These are phyloP conservation scores for Sclerurus mexicanus DNA, from an alignment of 2,113 vertebrate species.

Conservation along the genomic window DNA sequence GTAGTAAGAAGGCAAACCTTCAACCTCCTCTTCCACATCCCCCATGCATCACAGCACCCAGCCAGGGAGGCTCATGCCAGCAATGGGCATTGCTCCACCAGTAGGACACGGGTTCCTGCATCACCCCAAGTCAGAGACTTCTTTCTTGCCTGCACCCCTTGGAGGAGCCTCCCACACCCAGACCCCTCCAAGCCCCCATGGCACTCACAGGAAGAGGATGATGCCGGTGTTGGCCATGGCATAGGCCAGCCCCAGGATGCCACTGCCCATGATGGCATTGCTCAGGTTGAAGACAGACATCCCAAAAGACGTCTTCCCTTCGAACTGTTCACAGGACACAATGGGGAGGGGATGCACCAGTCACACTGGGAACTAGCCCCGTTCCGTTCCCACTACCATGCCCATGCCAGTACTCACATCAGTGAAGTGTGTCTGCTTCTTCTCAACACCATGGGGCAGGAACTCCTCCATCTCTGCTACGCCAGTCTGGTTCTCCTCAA, in stretches of 20 bases:
- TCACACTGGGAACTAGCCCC: neutral
- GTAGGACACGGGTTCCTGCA: neutral
- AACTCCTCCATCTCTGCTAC: conserved; percentile 84
- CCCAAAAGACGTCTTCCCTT: conserved; percentile 95
- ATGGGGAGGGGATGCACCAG: neutral
- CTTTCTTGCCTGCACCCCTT: neutral
- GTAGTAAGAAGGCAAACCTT: neutral
- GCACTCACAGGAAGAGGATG: conserved; percentile 95
- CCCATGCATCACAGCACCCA: neutral
- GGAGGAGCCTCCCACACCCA: neutral
- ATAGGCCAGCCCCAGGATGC: conserved; percentile 93
- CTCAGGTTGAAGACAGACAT: conserved; percentile 99
- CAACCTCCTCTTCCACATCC: neutral
- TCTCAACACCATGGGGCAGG: conserved; percentile 78
- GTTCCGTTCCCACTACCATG: neutral
- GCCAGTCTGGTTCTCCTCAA: conserved; percentile 77
- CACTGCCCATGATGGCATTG: conserved; percentile 98
- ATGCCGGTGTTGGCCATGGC: conserved; percentile 98
- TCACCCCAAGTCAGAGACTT: neutral
- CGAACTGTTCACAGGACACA: conserved; percentile 76
- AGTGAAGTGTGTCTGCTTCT: conserved; percentile 87
- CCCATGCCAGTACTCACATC: conserved; percentile 74
- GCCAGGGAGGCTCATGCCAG: neutral
- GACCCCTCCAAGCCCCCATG: accelerated
- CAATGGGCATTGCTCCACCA: neutral